A percentile compares a stretch with the other conserved stretches of the same genome.
Evolutionary conservation across 2,797 vertebrate species (phyloP).

Genomic region (Neosalanx taihuensis): DNA sequence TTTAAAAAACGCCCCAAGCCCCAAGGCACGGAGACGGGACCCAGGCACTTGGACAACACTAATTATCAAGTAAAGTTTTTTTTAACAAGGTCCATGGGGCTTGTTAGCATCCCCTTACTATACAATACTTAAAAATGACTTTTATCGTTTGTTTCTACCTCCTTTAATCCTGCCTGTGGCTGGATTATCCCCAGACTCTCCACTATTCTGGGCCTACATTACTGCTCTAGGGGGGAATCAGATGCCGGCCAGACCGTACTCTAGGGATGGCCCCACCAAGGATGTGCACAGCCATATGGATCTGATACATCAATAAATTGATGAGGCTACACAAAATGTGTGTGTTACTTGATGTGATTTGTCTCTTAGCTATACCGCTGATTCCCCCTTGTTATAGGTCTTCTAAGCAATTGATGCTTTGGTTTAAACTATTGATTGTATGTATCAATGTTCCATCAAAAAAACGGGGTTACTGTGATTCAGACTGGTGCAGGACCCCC

Average conservation of each 20-base stretch:
- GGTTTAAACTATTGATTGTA: too few relatives aligned
- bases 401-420: too few relatives aligned
- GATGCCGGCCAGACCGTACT: neutral
- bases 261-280: neutral
- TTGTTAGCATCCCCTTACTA: neutral
- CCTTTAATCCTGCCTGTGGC: neutral
- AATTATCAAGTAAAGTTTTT: constrained; percentile 1
- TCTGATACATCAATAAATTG: too few relatives aligned
- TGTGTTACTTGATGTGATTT: too few relatives aligned
- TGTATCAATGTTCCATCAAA: too few relatives aligned
- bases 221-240: neutral
- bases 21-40: neutral
- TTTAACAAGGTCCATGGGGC: neutral
- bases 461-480: too few relatives aligned
- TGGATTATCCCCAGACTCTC: constrained; percentile 3
- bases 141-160: constrained; percentile 1
- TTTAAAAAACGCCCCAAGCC: too few relatives aligned
- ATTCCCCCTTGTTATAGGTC: too few relatives aligned
- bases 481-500: too few relatives aligned
- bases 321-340: too few relatives aligned
- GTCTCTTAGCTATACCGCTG: too few relatives aligned
- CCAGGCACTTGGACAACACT: neutral
- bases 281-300: too few relatives aligned
- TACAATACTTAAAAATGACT: neutral
- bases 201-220: neutral